These are phyloP conservation scores for Bolinopsis microptera DNA, from an alignment of 37 sponge, comb jelly and placozoan genomes.

Conservation along the genomic window DNA sequence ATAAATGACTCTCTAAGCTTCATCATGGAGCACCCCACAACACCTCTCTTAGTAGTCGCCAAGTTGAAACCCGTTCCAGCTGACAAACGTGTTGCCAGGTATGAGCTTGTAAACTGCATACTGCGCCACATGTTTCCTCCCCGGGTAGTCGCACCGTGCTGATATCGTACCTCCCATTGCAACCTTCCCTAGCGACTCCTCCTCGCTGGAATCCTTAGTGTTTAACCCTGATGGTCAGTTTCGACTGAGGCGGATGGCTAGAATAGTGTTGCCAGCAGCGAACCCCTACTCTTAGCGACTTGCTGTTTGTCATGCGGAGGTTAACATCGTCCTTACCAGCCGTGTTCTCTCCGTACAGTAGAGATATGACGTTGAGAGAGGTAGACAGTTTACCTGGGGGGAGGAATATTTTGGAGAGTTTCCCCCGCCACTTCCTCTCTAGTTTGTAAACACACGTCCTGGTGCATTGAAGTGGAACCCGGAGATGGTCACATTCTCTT, in stretches of 20 bases:
- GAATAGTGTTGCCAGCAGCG: background rate
- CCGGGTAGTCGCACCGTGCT: background rate
- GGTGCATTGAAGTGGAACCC: background rate
- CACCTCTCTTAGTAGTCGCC: background rate
- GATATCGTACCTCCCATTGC: background rate
- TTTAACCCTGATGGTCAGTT: background rate
- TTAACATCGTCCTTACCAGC: background rate
- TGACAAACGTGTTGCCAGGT: background rate
- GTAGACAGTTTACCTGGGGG: background rate
- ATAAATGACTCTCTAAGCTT: background rate
- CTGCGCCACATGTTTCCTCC: conserved; percentile 11
- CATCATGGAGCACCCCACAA: background rate
- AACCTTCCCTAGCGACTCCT: background rate
- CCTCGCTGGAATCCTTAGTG: background rate
- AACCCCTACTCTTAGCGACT: background rate
- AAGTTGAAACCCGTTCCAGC: background rate
- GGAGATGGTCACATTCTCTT: background rate
- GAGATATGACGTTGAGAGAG: background rate
- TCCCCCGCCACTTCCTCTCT: background rate
- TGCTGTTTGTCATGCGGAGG: background rate
- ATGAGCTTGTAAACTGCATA: background rate
- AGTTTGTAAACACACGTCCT: background rate
- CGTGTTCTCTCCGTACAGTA: conserved; percentile 3
- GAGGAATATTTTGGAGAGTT: background rate
- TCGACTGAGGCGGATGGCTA: background rate